Evolutionary conservation across 2,113 vertebrate genomes (phyloP).

Genomic region (Scomber scombrus): DNA sequence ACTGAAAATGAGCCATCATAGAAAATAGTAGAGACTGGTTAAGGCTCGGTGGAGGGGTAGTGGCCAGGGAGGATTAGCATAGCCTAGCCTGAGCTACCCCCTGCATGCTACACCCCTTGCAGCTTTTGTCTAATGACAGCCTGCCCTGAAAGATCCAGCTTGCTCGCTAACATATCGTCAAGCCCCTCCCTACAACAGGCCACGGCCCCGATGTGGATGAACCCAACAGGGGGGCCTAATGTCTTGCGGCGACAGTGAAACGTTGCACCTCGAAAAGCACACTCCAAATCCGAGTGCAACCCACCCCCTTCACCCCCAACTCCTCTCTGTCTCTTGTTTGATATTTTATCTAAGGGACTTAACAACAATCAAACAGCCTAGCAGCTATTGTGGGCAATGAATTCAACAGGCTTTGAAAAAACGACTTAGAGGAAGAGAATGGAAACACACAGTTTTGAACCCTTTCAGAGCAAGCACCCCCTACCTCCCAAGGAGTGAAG

Average conservation of each 20-base stretch:
- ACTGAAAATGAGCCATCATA: conserved; percentile 39
- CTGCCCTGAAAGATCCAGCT: conserved; percentile 68
- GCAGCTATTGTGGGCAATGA: conserved; percentile 72
- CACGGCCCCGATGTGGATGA: conserved; percentile 63
- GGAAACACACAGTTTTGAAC: conserved; percentile 68
- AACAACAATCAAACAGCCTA: conserved; percentile 76
- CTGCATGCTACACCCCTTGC: conserved; percentile 63
- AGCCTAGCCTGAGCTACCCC: conserved; percentile 44
- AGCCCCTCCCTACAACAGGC: conserved; percentile 40
- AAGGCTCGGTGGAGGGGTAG: conserved; percentile 16
- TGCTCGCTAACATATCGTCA: conserved; percentile 52
- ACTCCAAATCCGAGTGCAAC: conserved; percentile 49
- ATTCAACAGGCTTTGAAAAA: conserved; percentile 77
- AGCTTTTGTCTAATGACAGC: conserved; percentile 81
- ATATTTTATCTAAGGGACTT: conserved; percentile 82
- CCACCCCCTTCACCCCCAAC: conserved; percentile 3
- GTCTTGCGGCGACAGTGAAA: conserved; percentile 60
- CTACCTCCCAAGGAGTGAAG: conserved; percentile 65
- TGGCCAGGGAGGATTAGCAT: conserved; percentile 51
- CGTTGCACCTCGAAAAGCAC: conserved; percentile 53
- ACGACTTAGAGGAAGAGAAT: conserved; percentile 74
- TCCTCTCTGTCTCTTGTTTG: conserved; percentile 68
- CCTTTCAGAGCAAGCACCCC: conserved; percentile 66
- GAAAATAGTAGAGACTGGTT: neutral
- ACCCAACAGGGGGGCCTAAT: conserved; percentile 71